Conservation (phyloP, 2,797 vertebrate species). For the Lacerta agilis region DNA sequence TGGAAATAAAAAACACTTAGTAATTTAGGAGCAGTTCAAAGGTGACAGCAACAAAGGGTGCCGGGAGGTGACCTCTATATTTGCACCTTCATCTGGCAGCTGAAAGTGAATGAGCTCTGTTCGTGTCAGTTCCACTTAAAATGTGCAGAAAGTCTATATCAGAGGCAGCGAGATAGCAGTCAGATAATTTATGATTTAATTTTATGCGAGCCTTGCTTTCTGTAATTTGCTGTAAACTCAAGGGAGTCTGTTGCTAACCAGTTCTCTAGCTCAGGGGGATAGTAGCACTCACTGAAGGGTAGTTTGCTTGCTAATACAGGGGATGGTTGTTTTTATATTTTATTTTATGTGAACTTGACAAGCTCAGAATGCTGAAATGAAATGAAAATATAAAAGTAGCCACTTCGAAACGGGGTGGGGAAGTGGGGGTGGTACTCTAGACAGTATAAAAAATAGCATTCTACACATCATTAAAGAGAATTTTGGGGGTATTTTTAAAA, state of each 20-base stretch:
- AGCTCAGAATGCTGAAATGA: constrained; percentile 82
- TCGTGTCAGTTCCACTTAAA: constrained; percentile 86
- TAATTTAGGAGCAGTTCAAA: constrained; percentile 83
- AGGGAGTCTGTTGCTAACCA: constrained; percentile 88
- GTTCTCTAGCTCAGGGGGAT: constrained; percentile 86
- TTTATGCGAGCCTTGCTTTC: constrained; percentile 95
- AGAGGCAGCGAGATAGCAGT: constrained; percentile 91
- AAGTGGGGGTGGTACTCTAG: constrained; percentile 73
- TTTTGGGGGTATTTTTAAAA: constrained; percentile 37
- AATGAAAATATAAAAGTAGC: constrained; percentile 82
- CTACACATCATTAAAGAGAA: constrained; percentile 73
- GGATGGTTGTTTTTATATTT: constrained; percentile 86
- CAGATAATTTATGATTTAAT: constrained; percentile 99
- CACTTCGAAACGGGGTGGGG: constrained; percentile 65
- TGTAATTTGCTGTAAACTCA: constrained; percentile 95
- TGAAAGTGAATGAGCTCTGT: constrained; percentile 80
- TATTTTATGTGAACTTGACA: constrained; percentile 87
- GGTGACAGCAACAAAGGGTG: constrained; percentile 79
- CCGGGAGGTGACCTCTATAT: constrained; percentile 79
- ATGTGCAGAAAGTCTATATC: constrained; percentile 86
- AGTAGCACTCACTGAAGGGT: constrained; percentile 83
- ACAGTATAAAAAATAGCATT: constrained; percentile 74
- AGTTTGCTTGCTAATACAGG: constrained; percentile 87
- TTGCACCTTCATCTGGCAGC: constrained; percentile 80
- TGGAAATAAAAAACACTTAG: constrained; percentile 58